A percentile compares a stretch with the other conserved stretches of the same genome.
These are phyloP conservation scores for Pluvialis apricaria DNA, from an alignment of 2,113 vertebrate genomes.

Conservation along the genomic window DNA sequence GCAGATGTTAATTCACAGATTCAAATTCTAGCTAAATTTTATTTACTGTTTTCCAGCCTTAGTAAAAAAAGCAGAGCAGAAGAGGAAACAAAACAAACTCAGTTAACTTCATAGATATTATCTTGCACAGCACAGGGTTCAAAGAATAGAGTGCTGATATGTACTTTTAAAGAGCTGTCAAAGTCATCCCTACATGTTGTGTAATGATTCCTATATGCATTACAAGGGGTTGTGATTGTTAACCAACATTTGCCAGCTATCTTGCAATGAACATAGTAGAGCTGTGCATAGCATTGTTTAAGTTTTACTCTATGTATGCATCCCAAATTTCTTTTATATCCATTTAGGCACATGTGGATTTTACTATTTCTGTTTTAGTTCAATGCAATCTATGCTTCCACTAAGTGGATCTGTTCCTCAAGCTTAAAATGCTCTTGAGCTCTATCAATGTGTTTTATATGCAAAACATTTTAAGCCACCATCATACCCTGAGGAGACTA, in stretches of 20 bases:
- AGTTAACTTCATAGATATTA: not conserved
- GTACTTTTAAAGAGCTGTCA: not conserved
- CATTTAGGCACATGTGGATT: not conserved
- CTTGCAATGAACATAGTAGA: not conserved
- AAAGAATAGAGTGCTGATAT: not conserved
- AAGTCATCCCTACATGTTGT: not conserved
- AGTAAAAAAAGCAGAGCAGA: not conserved
- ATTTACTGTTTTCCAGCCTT: not conserved
- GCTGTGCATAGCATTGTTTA: not conserved
- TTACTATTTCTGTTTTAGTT: not conserved
- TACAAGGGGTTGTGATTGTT: not conserved
- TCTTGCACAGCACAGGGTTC: not conserved
- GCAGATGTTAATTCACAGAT: not conserved
- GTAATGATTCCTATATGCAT: not conserved
- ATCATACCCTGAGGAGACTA: not conserved
- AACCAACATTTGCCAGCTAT: not conserved
- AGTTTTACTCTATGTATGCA: not conserved
- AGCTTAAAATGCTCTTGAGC: not conserved
- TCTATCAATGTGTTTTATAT: not conserved
- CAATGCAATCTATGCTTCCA: not conserved
- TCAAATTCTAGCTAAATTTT: not conserved
- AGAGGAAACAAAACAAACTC: not conserved
- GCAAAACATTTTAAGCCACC: not conserved
- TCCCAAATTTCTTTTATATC: not conserved
- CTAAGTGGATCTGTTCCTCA: not conserved